Evolutionary conservation across 2,888 invertebrate species (phyloP).

Genomic region (Agrotis clavis): DNA sequence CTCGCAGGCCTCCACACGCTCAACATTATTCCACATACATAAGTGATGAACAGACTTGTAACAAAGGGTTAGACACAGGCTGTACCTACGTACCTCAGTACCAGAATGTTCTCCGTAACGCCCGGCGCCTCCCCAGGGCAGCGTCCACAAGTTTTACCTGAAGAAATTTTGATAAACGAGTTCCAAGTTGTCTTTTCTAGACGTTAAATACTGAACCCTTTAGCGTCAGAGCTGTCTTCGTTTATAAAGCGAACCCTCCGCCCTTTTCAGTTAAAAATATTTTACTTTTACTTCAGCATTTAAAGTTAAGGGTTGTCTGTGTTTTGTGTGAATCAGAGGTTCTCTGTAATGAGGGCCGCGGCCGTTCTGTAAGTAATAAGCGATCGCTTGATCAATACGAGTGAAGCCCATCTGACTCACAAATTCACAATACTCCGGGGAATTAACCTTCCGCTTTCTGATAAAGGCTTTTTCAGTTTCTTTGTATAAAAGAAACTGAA

Average conservation of each 20-base stretch:
- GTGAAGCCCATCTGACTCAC: constrained; percentile 12
- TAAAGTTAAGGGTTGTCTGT: constrained; percentile 31
- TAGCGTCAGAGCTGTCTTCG: constrained; percentile 53
- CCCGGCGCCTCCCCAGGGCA: constrained; percentile 30
- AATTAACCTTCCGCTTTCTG: constrained; percentile 28
- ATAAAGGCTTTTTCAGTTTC: constrained; percentile 4
- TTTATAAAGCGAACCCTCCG: constrained; percentile 37
- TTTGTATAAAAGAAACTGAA: too few species aligned
- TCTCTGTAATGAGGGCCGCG: constrained; percentile 10
- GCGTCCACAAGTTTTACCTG: constrained; percentile 56
- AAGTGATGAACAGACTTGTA: constrained; percentile 56
- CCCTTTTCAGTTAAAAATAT: constrained; percentile 37
- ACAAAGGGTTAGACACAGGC: constrained; percentile 65
- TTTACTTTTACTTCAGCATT: constrained; percentile 27
- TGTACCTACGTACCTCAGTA: constrained; percentile 38
- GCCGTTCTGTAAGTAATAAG: constrained; percentile 12
- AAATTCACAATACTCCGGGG: constrained; percentile 16
- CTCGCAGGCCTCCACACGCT: constrained; percentile 21
- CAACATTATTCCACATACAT: constrained; percentile 58
- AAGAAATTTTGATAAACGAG: constrained; percentile 67
- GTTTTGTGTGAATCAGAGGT: constrained; percentile 22
- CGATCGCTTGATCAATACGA: constrained; percentile 31
- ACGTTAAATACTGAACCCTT: constrained; percentile 58
- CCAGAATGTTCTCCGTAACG: constrained; percentile 45
- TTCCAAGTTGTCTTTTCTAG: constrained; percentile 48